Evolutionary conservation across 2,888 invertebrate species (phyloP).

Genomic region (Hypena proboscidalis): DNA sequence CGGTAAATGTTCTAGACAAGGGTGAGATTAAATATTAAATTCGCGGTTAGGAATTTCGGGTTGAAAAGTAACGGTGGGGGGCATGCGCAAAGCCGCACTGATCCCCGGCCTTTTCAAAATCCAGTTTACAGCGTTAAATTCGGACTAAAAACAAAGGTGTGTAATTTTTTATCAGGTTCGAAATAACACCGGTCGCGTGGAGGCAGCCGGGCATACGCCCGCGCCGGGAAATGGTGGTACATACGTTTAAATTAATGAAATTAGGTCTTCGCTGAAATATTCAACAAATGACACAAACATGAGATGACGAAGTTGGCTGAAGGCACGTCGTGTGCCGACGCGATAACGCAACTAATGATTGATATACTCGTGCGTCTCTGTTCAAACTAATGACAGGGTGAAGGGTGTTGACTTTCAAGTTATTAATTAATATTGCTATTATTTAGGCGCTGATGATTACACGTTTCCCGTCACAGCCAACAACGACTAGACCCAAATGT

Average conservation of each 20-base stretch:
- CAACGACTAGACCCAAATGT: constrained; percentile 15
- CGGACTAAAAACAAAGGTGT: constrained; percentile 69
- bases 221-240: constrained; percentile 40
- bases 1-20: constrained; percentile 83
- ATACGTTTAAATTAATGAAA: constrained; percentile 53
- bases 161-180: constrained; percentile 68
- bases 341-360: constrained; percentile 82
- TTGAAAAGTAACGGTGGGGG: constrained; percentile 73
- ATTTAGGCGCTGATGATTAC: constrained; percentile 67
- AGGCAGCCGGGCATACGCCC: constrained; percentile 34
- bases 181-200: constrained; percentile 50
- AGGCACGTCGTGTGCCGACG: constrained; percentile 68
- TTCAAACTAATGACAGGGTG: constrained; percentile 81
- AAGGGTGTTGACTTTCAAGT: constrained; percentile 82
- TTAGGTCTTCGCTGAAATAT: constrained; percentile 50
- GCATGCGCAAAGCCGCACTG: constrained; percentile 65
- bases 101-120: constrained; percentile 65
- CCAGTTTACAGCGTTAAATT: constrained; percentile 70
- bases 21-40: constrained; percentile 85
- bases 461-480: constrained; percentile 46
- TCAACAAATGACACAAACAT: constrained; percentile 63
- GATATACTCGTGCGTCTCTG: constrained; percentile 79
- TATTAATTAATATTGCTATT: constrained; percentile 83
- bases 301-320: constrained; percentile 64
- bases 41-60: constrained; percentile 82